phyloP scores from a whole-genome alignment of 2,113 vertebrate genomes.

The Henicopernis longicauda region DNA sequence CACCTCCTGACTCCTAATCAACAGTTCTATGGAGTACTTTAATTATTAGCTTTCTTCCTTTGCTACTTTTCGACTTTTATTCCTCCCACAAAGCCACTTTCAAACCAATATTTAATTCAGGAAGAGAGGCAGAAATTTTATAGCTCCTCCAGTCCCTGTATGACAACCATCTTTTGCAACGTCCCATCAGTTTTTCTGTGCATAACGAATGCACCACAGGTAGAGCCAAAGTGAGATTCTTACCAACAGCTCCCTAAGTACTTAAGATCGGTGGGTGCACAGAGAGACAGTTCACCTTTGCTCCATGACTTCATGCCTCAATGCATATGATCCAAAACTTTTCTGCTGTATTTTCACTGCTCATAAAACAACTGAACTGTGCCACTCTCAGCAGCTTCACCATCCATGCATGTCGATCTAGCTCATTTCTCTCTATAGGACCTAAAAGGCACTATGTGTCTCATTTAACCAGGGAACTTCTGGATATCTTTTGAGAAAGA shows the following conservation, averaged over 20 bases:
- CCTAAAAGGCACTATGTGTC: neutral
- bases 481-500: neutral
- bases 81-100: neutral
- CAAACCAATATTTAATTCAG: neutral
- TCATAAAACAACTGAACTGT: neutral
- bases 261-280: neutral
- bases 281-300: neutral
- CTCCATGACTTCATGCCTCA: neutral
- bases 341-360: neutral
- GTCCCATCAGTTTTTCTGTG: neutral
- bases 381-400: neutral
- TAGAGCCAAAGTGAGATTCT: neutral
- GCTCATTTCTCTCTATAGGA: neutral
- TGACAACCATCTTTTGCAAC: rapidly evolving
- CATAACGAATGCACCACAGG: rapidly evolving
- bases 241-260: neutral
- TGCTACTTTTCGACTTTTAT: neutral
- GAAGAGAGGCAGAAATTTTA: neutral
- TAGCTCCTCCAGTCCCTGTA: neutral
- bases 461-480: neutral
- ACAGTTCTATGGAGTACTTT: neutral
- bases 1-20: neutral
- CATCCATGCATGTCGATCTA: rapidly evolving
- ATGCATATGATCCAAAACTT: neutral
- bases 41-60: neutral